Percentiles rank a stretch among this genome's conserved stretches.
These are phyloP conservation scores for Apoda limacodes DNA, from an alignment of 2,888 invertebrate genomes.

Conservation along the genomic window DNA sequence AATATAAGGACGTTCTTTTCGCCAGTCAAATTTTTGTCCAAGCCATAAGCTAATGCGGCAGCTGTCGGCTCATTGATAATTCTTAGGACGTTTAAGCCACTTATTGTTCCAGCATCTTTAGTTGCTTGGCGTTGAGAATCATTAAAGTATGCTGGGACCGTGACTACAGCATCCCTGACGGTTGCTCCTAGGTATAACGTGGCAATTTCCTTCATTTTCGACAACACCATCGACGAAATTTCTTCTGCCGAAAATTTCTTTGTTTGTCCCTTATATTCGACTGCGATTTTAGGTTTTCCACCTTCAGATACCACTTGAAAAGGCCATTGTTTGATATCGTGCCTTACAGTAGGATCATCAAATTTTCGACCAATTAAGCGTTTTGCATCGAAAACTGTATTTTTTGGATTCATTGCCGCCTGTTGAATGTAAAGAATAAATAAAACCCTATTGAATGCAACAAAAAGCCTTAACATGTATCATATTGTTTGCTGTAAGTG, in stretches of 20 bases:
- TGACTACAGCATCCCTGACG: constrained; percentile 82
- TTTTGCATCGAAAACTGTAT: constrained; percentile 87
- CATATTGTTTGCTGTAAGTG: no score
- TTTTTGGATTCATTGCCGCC: constrained; percentile 84
- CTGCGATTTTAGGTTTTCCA: constrained; percentile 80
- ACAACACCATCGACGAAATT: constrained; percentile 86
- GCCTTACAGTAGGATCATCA: constrained; percentile 81
- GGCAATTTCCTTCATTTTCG: constrained; percentile 86
- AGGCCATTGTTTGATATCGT: constrained; percentile 88
- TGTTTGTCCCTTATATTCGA: constrained; percentile 78
- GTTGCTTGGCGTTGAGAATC: constrained; percentile 87
- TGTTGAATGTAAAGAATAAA: constrained; percentile 24
- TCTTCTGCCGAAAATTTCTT: constrained; percentile 87
- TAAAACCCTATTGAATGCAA: no score
- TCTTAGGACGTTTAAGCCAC: constrained; percentile 87
- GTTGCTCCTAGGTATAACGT: constrained; percentile 80
- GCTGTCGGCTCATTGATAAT: constrained; percentile 94
- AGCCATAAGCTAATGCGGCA: constrained; percentile 87
- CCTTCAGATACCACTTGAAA: constrained; percentile 77
- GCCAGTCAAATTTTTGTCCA: constrained; percentile 79
- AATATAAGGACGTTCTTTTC: constrained; percentile 82
- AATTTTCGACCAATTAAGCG: constrained; percentile 85
- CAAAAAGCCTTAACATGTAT: no score
- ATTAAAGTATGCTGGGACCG: constrained; percentile 87
- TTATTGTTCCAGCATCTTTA: constrained; percentile 89